These are phyloP conservation scores for Tragelaphus buxtoni DNA, from an alignment of 2,113 vertebrate genomes.

Conservation along the genomic window DNA sequence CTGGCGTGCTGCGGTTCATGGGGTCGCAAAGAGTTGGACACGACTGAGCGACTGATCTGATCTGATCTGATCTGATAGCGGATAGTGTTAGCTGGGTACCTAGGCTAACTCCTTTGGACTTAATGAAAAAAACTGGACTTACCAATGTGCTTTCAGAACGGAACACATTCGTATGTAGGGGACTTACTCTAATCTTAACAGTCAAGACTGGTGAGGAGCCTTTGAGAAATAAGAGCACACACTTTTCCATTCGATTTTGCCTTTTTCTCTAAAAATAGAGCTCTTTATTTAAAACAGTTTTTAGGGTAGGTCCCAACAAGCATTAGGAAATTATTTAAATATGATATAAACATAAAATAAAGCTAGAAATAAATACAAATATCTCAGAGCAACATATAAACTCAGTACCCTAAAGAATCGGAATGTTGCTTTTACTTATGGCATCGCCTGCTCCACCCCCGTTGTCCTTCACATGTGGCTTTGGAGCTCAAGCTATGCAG, in stretches of 20 bases:
- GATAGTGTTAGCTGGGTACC: neutral
- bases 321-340: conserved; percentile 34
- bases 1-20: no score
- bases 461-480: rapidly evolving
- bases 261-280: conserved; percentile 53
- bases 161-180: neutral
- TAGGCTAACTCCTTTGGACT: neutral
- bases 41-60: no score
- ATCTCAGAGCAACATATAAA: neutral
- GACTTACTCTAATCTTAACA: neutral
- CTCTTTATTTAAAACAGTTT: conserved; percentile 60
- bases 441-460: rapidly evolving
- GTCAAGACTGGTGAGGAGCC: neutral
- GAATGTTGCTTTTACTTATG: neutral
- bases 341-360: conserved; percentile 13
- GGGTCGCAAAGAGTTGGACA: no score
- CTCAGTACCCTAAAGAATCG: neutral
- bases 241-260: neutral
- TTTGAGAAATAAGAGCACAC: neutral
- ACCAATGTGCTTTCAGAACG: neutral
- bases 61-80: no score
- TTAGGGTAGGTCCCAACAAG: neutral
- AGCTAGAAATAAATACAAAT: conserved; percentile 30
- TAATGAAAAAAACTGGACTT: neutral
- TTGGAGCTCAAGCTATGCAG: rapidly evolving